These are phyloP conservation scores for Pteronotus mesoamericanus DNA, from an alignment of 2,797 vertebrate genomes.

Conservation along the genomic window DNA sequence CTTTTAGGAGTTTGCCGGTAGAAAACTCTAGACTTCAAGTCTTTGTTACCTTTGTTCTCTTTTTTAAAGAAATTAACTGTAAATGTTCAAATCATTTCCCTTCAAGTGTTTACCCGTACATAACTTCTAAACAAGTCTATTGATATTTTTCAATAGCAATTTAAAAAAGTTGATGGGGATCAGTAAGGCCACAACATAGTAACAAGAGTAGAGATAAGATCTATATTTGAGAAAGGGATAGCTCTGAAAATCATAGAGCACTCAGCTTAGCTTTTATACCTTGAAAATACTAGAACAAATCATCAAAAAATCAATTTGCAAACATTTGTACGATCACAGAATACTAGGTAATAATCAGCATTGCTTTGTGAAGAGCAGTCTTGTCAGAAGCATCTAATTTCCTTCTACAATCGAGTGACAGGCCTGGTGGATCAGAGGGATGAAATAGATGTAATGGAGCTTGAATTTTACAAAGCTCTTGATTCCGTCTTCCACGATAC, in stretches of 20 bases:
- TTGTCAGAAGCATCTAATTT: constrained; percentile 81
- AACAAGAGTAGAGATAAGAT: constrained; percentile 4
- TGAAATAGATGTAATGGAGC: constrained; percentile 74
- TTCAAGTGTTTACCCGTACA: not conserved
- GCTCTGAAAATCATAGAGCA: constrained; percentile 66
- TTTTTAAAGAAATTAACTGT: not conserved
- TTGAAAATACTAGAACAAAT: constrained; percentile 65
- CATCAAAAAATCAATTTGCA: constrained; percentile 73
- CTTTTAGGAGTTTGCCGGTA: not conserved
- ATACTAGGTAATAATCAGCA: constrained; percentile 69
- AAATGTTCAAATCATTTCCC: constrained; percentile 32
- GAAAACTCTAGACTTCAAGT: not conserved
- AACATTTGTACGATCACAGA: constrained; percentile 65
- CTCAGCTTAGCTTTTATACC: constrained; percentile 61
- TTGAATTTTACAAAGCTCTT: constrained; percentile 73
- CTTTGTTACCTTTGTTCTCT: not conserved
- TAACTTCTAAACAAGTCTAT: constrained; percentile 29
- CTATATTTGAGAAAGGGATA: constrained; percentile 57
- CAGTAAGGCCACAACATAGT: not conserved
- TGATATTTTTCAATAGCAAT: constrained; percentile 36
- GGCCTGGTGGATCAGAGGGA: constrained; percentile 65
- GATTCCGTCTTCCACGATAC: constrained; percentile 64
- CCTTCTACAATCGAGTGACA: constrained; percentile 79
- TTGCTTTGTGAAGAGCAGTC: constrained; percentile 76
- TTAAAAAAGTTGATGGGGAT: not conserved